phyloP scores from a whole-genome alignment of 2,797 vertebrate genomes.

The Tolypeutes matacus region DNA sequence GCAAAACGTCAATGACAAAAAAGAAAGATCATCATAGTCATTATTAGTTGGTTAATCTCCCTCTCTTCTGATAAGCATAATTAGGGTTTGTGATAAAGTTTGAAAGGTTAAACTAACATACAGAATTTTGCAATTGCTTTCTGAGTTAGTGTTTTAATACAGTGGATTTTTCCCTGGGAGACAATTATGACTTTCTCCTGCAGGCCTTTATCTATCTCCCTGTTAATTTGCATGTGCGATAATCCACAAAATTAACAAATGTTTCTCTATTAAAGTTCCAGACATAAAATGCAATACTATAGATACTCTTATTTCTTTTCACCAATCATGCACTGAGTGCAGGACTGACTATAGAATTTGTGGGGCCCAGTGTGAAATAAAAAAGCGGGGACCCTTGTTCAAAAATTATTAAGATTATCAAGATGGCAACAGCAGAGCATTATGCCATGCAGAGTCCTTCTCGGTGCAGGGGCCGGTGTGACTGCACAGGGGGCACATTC shows the following conservation, averaged over 20 bases:
- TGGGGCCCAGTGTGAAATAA: background rate
- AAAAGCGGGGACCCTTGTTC: background rate
- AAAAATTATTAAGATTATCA: too few species aligned
- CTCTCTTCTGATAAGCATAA: background rate
- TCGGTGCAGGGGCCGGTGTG: too few species aligned
- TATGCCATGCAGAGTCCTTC: too few species aligned
- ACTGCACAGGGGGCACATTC: too few species aligned
- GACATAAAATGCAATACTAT: background rate
- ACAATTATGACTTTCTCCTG: constrained; percentile 35
- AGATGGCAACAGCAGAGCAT: too few species aligned
- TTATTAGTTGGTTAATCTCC: background rate
- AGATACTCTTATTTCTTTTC: background rate
- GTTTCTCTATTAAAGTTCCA: background rate
- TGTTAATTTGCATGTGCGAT: background rate
- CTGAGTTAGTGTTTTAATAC: constrained; percentile 30
- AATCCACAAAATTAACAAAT: background rate
- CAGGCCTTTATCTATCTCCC: background rate
- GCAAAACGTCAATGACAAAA: background rate
- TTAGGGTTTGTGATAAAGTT: constrained; percentile 36
- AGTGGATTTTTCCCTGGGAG: background rate
- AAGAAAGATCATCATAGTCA: background rate
- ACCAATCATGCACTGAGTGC: background rate
- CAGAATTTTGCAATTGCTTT: background rate
- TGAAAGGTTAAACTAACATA: constrained; percentile 4
- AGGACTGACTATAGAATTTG: background rate